Conservation (phyloP, 2,797 vertebrate genomes). For the Masticophis lateralis region DNA sequence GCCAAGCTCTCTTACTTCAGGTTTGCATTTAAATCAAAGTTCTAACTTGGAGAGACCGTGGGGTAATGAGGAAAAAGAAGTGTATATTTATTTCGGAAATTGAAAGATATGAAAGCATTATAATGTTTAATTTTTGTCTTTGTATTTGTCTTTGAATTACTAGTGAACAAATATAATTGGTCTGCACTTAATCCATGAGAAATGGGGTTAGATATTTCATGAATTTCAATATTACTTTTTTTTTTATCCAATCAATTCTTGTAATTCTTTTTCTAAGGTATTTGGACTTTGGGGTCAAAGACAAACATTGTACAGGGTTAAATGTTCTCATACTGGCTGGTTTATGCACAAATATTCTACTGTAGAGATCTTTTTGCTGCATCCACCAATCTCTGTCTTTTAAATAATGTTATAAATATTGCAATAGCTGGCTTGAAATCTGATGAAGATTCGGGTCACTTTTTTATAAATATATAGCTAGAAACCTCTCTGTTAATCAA, state of each 20-base stretch:
- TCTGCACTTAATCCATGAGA: not conserved
- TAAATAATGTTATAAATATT: not conserved
- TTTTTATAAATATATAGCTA: not conserved
- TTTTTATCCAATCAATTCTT: not conserved
- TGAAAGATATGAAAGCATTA: not conserved
- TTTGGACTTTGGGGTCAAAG: not conserved
- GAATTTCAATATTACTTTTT: not conserved
- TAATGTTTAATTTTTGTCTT: not conserved
- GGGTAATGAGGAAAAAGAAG: not conserved
- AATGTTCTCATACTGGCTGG: not conserved
- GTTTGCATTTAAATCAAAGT: not conserved
- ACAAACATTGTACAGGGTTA: not conserved
- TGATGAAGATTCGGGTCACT: not conserved
- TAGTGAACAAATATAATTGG: not conserved
- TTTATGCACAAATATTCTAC: not conserved
- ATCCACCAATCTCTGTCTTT: not conserved
- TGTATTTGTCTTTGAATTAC: not conserved
- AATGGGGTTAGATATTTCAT: not conserved
- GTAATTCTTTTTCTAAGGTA: not conserved
- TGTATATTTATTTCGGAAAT: not conserved
- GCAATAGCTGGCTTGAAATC: not conserved
- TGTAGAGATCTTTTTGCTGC: not conserved
- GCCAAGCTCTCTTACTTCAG: not conserved
- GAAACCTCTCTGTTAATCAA: not conserved
- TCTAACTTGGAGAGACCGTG: not conserved